Conservation (phyloP, 2,888 invertebrate genomes). For the Priocnemis perturbator region DNA sequence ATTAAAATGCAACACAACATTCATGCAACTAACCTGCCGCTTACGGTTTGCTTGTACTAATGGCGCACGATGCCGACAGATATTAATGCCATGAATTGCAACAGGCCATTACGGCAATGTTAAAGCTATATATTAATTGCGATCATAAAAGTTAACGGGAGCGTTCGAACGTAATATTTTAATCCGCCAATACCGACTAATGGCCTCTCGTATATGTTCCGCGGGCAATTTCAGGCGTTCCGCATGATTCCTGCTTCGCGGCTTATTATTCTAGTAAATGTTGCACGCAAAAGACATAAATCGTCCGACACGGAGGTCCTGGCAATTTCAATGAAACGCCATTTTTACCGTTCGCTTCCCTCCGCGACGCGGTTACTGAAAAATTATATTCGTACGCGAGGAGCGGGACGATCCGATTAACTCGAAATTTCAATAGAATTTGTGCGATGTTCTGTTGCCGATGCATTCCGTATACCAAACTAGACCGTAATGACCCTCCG, state of each 20-base stretch:
- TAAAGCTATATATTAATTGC: slow-evolving; percentile 53
- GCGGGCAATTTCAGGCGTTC: too few relatives aligned
- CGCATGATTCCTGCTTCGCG: too few relatives aligned
- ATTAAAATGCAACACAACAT: slow-evolving; percentile 55
- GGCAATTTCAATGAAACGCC: too few relatives aligned
- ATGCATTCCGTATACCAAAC: not conserved
- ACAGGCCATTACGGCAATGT: slow-evolving; percentile 53
- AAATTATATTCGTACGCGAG: too few relatives aligned
- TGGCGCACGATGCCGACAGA: slow-evolving; percentile 55
- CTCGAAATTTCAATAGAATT: too few relatives aligned
- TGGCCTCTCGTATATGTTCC: not conserved
- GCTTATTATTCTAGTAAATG: too few relatives aligned
- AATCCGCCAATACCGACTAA: slow-evolving; percentile 36
- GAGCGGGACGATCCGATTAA: too few relatives aligned
- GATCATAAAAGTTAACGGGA: slow-evolving; percentile 50
- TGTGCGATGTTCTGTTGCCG: too few relatives aligned
- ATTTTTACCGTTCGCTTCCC: too few relatives aligned
- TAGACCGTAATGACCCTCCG: slow-evolving; percentile 23
- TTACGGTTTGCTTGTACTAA: slow-evolving; percentile 50
- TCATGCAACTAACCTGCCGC: slow-evolving; percentile 48
- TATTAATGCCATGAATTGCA: slow-evolving; percentile 58
- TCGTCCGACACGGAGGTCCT: too few relatives aligned
- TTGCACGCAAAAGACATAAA: too few relatives aligned
- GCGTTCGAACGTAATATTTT: slow-evolving; percentile 46
- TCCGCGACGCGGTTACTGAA: too few relatives aligned